These are phyloP conservation scores for Poeciliopsis occidentalis DNA, from an alignment of 2,113 vertebrate species.

Conservation along the genomic window DNA sequence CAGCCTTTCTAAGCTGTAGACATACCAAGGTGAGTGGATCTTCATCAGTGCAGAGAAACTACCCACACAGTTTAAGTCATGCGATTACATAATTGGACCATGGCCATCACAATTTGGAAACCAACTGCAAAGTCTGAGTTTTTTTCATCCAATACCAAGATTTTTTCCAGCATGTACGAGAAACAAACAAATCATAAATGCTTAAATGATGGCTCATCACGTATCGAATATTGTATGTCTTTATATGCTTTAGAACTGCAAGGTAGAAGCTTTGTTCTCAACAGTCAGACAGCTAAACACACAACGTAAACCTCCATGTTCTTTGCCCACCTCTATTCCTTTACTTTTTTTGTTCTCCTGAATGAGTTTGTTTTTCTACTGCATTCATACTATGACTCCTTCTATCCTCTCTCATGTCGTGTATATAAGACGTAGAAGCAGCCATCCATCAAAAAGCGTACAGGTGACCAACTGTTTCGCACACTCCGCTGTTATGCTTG, in stretches of 20 bases:
- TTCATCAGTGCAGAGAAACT: neutral
- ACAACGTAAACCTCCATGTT: neutral
- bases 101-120: neutral
- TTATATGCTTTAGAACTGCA: neutral
- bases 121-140: neutral
- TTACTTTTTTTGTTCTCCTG: neutral
- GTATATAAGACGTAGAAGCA: slow-evolving; percentile 6
- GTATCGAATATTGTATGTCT: neutral
- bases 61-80: neutral
- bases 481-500: slow-evolving; percentile 34
- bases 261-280: neutral
- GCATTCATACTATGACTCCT: neutral
- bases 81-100: neutral
- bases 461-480: slow-evolving; percentile 35
- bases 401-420: slow-evolving; percentile 3
- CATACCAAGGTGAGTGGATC: neutral
- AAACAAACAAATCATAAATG: neutral
- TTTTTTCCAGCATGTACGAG: neutral
- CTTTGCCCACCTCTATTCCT: neutral
- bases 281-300: neutral
- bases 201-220: neutral
- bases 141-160: neutral
- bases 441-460: slow-evolving; percentile 57
- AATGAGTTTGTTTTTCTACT: neutral
- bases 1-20: neutral